These are phyloP conservation scores for Cebidichthys violaceus DNA, from an alignment of 2,113 vertebrate genomes.

Conservation along the genomic window DNA sequence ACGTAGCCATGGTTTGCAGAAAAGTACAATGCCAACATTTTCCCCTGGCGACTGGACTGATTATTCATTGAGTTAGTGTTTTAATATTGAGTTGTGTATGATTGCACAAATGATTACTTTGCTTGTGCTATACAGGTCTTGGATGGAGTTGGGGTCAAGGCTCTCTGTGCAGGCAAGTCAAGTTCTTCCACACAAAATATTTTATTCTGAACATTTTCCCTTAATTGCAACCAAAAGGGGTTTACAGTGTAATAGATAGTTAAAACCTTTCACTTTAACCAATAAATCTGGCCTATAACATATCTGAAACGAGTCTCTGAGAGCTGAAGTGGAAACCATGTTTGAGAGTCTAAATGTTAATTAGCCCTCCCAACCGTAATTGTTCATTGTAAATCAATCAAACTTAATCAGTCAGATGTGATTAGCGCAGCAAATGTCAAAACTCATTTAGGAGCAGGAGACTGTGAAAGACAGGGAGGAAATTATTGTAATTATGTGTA, in stretches of 20 bases:
- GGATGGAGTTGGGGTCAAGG: too few relatives aligned
- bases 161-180: too few relatives aligned
- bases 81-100: too few relatives aligned
- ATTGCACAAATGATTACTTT: too few relatives aligned
- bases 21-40: too few relatives aligned
- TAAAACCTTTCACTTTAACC: not conserved
- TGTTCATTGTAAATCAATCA: not conserved
- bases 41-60: too few relatives aligned
- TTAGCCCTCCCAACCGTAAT: not conserved
- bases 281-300: not conserved
- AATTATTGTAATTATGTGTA: not conserved
- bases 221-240: not conserved
- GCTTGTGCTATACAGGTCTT: too few relatives aligned
- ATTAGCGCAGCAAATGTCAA: slow-evolving; percentile 16
- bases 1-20: too few relatives aligned
- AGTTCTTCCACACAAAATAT: not conserved
- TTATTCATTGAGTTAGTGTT: too few relatives aligned
- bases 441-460: not conserved
- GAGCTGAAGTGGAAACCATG: not conserved
- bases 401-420: not conserved
- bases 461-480: not conserved
- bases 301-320: not conserved
- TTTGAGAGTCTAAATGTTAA: not conserved
- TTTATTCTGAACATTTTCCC: not conserved
- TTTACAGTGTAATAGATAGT: not conserved